Base-by-base conservation (phyloP, 1,140 invertebrate species). In the Halesus radiatus region DNA sequence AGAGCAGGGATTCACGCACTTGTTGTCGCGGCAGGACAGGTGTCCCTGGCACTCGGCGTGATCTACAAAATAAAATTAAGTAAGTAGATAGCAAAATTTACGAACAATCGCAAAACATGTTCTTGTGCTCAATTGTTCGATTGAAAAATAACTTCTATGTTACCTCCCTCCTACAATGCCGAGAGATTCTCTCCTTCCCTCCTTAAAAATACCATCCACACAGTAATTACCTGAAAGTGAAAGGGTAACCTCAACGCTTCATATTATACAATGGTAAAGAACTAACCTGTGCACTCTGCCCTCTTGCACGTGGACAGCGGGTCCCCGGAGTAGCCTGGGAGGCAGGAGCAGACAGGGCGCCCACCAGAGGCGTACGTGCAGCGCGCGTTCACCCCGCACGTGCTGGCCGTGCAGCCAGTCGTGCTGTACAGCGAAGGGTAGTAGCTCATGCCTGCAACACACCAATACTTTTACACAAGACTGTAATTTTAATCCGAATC, bases 21-120 rank as follows among this genome's bases (percentile, higher is more conserved):
- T 93, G 81, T 94, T 93, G 84, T 95, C 94, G 53, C 94, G 91
- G 85, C 96, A 97, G 16, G 94, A 93, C 66, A 95, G 93, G 86
- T 93, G 92, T 64, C 91, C 89, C 4, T 91, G 87, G 75, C 91
- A 92, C 78, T 92, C 91, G 58, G 89, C 88, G 85, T 91, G 90
- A 60, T 91, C 91, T 87, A 85, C n/a, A 85, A 78, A 70, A 6
- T 29, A 52, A 22, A 62, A n/a, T n/a, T n/a, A n/a, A n/a, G n/a
- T n/a, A n/a, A n/a, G n/a, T n/a, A n/a, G n/a, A n/a, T n/a, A n/a
- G n/a, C n/a, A n/a, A n/a, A n/a, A n/a, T n/a, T n/a, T n/a, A n/a
- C n/a, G n/a, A n/a, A n/a, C n/a, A n/a, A n/a, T n/a, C 5, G 26
- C 5, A 3, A 29, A 29, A 29, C 26, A 3, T 29, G 26, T 29